Evolutionary conservation across 53 echinoderm and acorn worm species (phyloP), one percentile per base, ranked within the genome.

Genomic region (Crossaster papposus): DNA sequence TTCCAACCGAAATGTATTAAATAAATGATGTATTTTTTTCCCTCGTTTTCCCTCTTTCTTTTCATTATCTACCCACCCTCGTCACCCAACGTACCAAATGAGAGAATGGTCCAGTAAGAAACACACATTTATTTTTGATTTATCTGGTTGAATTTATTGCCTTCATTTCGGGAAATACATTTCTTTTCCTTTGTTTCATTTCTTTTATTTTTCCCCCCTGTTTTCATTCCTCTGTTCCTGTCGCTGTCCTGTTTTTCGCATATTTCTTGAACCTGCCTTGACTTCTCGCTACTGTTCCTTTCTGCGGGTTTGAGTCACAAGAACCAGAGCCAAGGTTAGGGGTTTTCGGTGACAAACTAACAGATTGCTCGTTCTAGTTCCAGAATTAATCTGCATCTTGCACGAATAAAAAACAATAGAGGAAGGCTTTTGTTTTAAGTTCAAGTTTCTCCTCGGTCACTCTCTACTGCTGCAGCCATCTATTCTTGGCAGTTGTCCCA

Each of bases 51-150:
- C 77, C 74, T 35, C 62, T 87, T 87, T 87, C 87, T 77, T 87
- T 87, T 87, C 87, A 87, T 51, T 54, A 83, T 32, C 55, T 76
- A 76, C 87, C 87, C 77, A 87, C 77, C 87, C 87, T 87, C 87
- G 87, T 87, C 63, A 76, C 87, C 87, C 87, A 87, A 75, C 87
- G 76, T 87, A 87, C 87, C 58, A 50, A 87, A 87, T 77, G 87
- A 87, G 87, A 87, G 87, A 87, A 87, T 87, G 87, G 87, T 87
- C 87, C 87, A 87, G 87, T 87, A 87, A 87, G 87, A 87, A 51
- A 11, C 31, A 36, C 14, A 76, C 44, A 44, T 44, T 44, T 14
- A n/a, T n/a, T n/a, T 36, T 87, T 85, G 30, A 87, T 87, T 87
- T 87, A 62, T 87, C 87, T 87, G 72, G 87, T 87, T 87, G 76